A percentile compares a stretch with the other conserved stretches of the same genome.
These are phyloP conservation scores for Drosophila athabasca DNA, from an alignment of 1,140 invertebrate species.

Conservation along the genomic window DNA sequence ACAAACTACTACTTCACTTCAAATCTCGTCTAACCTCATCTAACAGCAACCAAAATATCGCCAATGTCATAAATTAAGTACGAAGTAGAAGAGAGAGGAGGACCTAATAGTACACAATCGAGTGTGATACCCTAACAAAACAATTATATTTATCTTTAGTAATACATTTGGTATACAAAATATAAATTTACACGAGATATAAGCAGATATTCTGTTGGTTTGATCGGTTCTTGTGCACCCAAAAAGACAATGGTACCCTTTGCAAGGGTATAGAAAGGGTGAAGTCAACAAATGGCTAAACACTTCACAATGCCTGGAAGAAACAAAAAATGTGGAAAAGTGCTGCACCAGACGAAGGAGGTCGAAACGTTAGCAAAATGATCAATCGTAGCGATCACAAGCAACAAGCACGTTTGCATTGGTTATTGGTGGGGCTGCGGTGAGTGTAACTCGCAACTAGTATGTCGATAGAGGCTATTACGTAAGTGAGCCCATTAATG, in stretches of 20 bases:
- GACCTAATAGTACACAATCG: too few relatives aligned
- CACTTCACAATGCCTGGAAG: conserved; percentile 66
- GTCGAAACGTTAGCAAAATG: conserved; percentile 56
- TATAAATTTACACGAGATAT: too few relatives aligned
- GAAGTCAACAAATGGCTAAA: conserved; percentile 70
- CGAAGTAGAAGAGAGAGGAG: not conserved
- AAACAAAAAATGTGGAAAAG: conserved; percentile 49
- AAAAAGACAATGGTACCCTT: not conserved
- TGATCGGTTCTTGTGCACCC: too few relatives aligned
- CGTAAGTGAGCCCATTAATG: conserved; percentile 45
- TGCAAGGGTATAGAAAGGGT: conserved; percentile 37
- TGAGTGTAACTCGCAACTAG: conserved; percentile 59
- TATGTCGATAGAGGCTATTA: conserved; percentile 55
- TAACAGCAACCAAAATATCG: conserved; percentile 60
- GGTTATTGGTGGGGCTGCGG: conserved; percentile 30
- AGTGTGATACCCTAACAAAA: conserved; percentile 1
- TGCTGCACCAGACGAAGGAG: conserved; percentile 16
- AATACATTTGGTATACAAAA: too few relatives aligned
- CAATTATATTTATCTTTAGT: too few relatives aligned
- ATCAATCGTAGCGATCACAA: conserved; percentile 77
- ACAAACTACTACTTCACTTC: conserved; percentile 4
- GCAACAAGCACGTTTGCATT: conserved; percentile 64
- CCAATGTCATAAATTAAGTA: conserved; percentile 81
- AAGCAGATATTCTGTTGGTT: too few relatives aligned
- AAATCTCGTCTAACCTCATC: conserved; percentile 24